These are phyloP conservation scores for Hemicrepidius hirtus DNA, from an alignment of 2,888 invertebrate species.

Conservation along the genomic window DNA sequence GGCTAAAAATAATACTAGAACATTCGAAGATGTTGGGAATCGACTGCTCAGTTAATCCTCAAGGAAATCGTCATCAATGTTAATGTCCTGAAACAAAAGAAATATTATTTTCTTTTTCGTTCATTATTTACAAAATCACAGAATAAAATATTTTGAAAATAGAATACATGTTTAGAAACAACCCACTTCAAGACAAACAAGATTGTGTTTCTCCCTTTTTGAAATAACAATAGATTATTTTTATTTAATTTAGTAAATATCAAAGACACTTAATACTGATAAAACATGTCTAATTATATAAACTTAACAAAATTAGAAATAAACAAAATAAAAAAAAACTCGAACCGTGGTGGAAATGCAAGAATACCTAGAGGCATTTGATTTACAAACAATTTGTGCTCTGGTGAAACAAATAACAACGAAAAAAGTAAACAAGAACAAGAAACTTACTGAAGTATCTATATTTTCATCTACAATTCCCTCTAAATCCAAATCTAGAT, in stretches of 20 bases:
- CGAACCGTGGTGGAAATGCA: too few species aligned
- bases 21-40: slow-evolving; percentile 21
- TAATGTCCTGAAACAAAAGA: slow-evolving; percentile 76
- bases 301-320: too few species aligned
- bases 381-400: not conserved
- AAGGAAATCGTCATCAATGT: slow-evolving; percentile 82
- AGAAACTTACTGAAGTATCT: slow-evolving; percentile 79
- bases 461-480: slow-evolving; percentile 88
- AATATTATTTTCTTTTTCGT: slow-evolving; percentile 5
- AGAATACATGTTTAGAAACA: not conserved
- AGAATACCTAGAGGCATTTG: too few species aligned
- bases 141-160: not conserved
- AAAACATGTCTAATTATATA: too few species aligned
- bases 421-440: not conserved
- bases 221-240: not conserved
- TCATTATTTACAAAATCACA: not conserved
- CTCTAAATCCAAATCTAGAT: slow-evolving; percentile 89
- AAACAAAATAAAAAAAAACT: too few species aligned
- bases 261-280: too few species aligned
- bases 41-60: slow-evolving; percentile 73
- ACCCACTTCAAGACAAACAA: not conserved
- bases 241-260: not conserved
- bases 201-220: not conserved
- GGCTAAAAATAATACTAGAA: slow-evolving; percentile 39
- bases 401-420: not conserved